phyloP scores from a whole-genome alignment of 2,113 vertebrate genomes.

The Syrmaticus mikado region DNA sequence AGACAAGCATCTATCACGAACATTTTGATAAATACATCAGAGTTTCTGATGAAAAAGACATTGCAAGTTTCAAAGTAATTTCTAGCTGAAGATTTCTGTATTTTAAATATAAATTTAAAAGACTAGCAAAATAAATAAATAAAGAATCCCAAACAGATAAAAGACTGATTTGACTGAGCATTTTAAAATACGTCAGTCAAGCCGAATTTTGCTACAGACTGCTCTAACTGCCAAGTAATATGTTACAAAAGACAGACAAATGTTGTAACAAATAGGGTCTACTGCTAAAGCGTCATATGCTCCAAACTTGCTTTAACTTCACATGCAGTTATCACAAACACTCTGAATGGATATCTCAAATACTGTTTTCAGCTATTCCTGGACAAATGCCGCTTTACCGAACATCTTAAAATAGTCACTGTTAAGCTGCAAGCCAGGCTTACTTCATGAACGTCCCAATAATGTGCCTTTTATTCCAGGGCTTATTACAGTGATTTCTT shows the following conservation, averaged over 20 bases:
- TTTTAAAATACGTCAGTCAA: slow-evolving; percentile 42
- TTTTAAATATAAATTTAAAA: background rate
- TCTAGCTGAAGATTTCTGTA: background rate
- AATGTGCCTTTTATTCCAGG: slow-evolving; percentile 51
- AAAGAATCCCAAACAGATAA: background rate
- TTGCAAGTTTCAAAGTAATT: background rate
- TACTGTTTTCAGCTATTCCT: slow-evolving; percentile 45
- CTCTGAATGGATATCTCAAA: slow-evolving; percentile 41
- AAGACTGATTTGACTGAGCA: background rate
- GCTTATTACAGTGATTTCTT: slow-evolving; percentile 49
- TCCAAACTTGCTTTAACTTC: slow-evolving; percentile 61
- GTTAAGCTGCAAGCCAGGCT: slow-evolving; percentile 42
- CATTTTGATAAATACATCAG: background rate
- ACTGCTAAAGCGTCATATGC: background rate
- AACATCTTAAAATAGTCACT: slow-evolving; percentile 65
- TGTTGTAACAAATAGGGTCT: slow-evolving; percentile 38
- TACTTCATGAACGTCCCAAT: slow-evolving; percentile 48
- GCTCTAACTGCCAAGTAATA: slow-evolving; percentile 42
- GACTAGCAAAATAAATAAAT: background rate
- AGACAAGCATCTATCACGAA: background rate
- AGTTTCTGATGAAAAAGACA: background rate
- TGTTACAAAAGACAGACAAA: slow-evolving; percentile 49
- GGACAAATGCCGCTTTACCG: slow-evolving; percentile 62
- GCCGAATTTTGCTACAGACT: slow-evolving; percentile 51
- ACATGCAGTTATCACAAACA: slow-evolving; percentile 47